A percentile compares a stretch with the other conserved stretches of the same genome.
Evolutionary conservation across 2,888 invertebrate genomes (phyloP).

Genomic region (Hermaeophaga mercurialis): DNA sequence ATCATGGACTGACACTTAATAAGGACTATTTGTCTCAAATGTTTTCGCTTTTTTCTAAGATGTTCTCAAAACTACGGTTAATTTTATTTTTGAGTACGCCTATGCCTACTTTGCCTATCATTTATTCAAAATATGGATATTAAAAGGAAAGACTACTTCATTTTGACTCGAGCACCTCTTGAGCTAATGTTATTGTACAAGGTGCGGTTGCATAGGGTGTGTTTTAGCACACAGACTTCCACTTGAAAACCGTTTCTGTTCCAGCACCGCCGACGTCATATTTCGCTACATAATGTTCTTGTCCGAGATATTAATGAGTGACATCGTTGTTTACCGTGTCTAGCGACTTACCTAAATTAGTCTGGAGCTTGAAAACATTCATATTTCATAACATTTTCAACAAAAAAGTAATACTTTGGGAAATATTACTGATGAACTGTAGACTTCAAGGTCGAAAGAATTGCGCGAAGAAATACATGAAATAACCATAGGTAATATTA

Average conservation of each 20-base stretch:
- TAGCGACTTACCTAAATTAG: constrained; percentile 14
- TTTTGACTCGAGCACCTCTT: constrained; percentile 16
- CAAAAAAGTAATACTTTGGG: no score
- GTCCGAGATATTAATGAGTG: constrained; percentile 14
- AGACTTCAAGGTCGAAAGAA: no score
- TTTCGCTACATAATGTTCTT: constrained; percentile 4
- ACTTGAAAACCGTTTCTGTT: constrained; percentile 14
- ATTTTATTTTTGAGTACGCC: not conserved
- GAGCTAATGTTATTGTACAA: constrained; percentile 19
- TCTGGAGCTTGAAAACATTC: constrained; percentile 14
- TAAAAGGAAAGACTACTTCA: constrained; percentile 22
- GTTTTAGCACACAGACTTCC: constrained; percentile 14
- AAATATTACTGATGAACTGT: no score
- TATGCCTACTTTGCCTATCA: not conserved
- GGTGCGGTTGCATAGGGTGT: constrained; percentile 20
- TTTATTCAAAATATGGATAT: constrained; percentile 23
- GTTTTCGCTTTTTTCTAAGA: no score
- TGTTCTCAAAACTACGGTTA: no score
- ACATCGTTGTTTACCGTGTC: constrained; percentile 12
- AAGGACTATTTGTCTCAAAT: no score
- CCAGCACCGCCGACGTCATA: constrained; percentile 3
- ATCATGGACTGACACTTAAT: no score
- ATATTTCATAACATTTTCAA: no score
- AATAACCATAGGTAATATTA: no score
- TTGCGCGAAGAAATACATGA: no score